A percentile compares a stretch with the other conserved stretches of the same genome.
phyloP scores from a whole-genome alignment of 2,888 invertebrate genomes.

The Endotricha flammealis region DNA sequence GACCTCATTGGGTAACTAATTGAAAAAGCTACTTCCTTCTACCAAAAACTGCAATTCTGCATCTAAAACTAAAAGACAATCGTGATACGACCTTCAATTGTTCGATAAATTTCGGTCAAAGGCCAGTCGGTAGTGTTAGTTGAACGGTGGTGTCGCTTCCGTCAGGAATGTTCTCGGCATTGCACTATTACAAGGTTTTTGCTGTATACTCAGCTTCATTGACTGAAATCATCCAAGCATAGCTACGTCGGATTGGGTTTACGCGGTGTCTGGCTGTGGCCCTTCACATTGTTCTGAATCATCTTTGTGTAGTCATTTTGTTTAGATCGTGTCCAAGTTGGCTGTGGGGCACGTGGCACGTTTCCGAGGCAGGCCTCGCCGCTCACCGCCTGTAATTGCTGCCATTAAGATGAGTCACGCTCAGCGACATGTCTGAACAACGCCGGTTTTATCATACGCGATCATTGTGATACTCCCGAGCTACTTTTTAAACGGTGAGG shows the following conservation, averaged over 20 bases:
- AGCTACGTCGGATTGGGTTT: conserved; percentile 18
- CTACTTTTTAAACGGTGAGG: no score
- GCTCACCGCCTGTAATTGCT: conserved; percentile 62
- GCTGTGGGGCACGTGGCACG: conserved; percentile 45
- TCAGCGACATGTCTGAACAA: conserved; percentile 60
- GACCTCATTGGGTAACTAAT: conserved; percentile 54
- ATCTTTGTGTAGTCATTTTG: conserved; percentile 22
- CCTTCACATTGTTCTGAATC: conserved; percentile 17
- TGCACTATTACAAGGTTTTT: conserved; percentile 21
- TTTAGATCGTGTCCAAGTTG: conserved; percentile 22
- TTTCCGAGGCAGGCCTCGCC: conserved; percentile 42
- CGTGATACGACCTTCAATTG: conserved; percentile 48
- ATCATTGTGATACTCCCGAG: conserved; percentile 38
- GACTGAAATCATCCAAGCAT: conserved; percentile 25
- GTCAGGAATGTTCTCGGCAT: conserved; percentile 31
- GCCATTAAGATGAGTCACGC: conserved; percentile 75
- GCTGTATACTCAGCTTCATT: conserved; percentile 19
- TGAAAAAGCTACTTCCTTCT: conserved; percentile 52
- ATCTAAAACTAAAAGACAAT: conserved; percentile 43
- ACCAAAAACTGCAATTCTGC: conserved; percentile 43
- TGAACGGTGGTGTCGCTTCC: conserved; percentile 26
- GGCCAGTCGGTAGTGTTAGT: conserved; percentile 22
- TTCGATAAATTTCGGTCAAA: conserved; percentile 38
- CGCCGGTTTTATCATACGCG: conserved; percentile 59
- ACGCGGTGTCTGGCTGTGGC: conserved; percentile 19